Percentiles rank a stretch among this genome's conserved stretches.
phyloP scores from a whole-genome alignment of 2,797 vertebrate species.

The Tympanoctomys barrerae region DNA sequence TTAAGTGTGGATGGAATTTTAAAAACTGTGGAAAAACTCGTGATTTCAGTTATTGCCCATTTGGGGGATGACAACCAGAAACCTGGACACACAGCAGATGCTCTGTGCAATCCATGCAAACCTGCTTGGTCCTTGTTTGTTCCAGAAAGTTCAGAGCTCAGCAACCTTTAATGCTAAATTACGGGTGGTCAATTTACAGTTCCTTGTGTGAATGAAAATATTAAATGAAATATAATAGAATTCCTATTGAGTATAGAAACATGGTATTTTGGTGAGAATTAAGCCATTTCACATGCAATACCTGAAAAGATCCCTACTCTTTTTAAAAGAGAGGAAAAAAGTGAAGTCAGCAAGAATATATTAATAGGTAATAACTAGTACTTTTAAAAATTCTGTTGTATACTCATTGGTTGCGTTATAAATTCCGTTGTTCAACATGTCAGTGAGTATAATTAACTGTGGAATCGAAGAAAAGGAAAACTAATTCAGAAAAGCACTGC shows the following conservation, averaged over 20 bases:
- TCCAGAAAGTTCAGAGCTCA: conserved; percentile 54
- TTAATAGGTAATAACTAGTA: conserved; percentile 39
- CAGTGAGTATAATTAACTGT: conserved; percentile 75
- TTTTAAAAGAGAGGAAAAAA: neutral
- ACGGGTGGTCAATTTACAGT: conserved; percentile 36
- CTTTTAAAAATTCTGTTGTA: conserved; percentile 43
- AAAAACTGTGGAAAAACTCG: conserved; percentile 33
- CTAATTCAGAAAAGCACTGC: conserved; percentile 53
- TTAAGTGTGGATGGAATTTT: conserved; percentile 28
- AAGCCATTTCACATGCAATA: conserved; percentile 52
- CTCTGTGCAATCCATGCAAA: conserved; percentile 56
- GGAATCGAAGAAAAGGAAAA: conserved; percentile 68
- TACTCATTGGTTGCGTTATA: conserved; percentile 71
- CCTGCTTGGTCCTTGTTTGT: conserved; percentile 56
- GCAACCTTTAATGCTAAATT: conserved; percentile 64
- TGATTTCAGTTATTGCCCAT: conserved; percentile 63
- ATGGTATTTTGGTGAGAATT: conserved; percentile 58
- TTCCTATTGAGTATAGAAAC: conserved; percentile 28
- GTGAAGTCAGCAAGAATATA: conserved; percentile 23
- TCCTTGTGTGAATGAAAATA: conserved; percentile 54
- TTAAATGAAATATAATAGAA: conserved; percentile 16
- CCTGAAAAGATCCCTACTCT: conserved; percentile 61
- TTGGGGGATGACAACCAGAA: conserved; percentile 42
- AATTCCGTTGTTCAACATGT: conserved; percentile 71
- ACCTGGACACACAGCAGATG: conserved; percentile 28